Base-by-base conservation (phyloP, 2,888 invertebrate genomes). In the Sminthurinus aureus region DNA sequence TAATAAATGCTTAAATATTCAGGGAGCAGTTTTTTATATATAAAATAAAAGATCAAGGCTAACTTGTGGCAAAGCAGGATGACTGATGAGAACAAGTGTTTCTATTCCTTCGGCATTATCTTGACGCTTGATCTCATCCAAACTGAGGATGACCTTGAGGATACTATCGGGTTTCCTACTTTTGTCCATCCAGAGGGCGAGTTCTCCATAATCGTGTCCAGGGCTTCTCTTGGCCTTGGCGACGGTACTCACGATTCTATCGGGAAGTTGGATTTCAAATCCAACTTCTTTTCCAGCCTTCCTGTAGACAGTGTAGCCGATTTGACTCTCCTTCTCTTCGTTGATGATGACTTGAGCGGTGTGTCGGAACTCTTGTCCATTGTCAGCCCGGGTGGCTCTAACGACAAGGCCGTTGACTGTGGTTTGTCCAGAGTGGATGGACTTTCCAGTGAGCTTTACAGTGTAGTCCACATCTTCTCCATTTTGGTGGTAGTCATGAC, bases 131-230 rank as follows among this genome's bases (percentile, higher is more conserved):
- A 78, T 58, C 11, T 26, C n/a, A n/a, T 77, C 78, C 26, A 77
- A 26, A n/a, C 38, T 67, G 71, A 20, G 20, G 20, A 71, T 13
- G 20, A 71, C 50, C 74, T 11, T 93, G 2, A 96, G 81, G 75
- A 93, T 94, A 0, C 93, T 88, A 74, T 78, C 69, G 20, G 84
- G 82, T 58, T 84, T 85, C 58, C 80, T 50, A 64, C 75, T 13
- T 73, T 86, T 88, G 79, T 93, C 93, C 85, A 92, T 94, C 89
- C 95, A 93, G 52, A 94, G 93, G 87, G 91, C 93, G 4, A 96
- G 80, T 75, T 93, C 94, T 0, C 93, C 89, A 76, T 93, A 93
- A 0, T 93, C 81, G 6, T 84, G 85, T 26, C 84, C 83, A 26
- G 22, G 93, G 92, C 90, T 83, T 52, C 4, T 85, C 73, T 69